phyloP scores from a whole-genome alignment of 2,888 invertebrate species.

The Pardosa pseudoannulata region DNA sequence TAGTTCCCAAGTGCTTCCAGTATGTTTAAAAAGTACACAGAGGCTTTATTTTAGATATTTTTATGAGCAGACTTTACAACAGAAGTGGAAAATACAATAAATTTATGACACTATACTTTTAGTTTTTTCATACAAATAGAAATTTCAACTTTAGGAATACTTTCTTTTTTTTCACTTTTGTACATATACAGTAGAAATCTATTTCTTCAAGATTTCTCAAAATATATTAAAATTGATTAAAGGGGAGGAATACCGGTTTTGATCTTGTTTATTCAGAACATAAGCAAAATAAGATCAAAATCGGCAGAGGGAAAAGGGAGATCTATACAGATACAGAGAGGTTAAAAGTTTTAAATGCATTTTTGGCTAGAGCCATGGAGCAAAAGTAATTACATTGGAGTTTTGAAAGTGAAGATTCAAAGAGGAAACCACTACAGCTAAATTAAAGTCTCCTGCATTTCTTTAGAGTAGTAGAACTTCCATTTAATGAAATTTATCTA shows the following conservation, averaged over 20 bases:
- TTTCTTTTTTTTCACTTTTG: slow-evolving; percentile 62
- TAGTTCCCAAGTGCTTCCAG: not conserved
- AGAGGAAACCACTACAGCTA: slow-evolving; percentile 56
- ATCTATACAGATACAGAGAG: slow-evolving; percentile 64
- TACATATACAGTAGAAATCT: slow-evolving; percentile 72
- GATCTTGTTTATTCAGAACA: slow-evolving; percentile 26
- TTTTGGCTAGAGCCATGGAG: slow-evolving; percentile 69
- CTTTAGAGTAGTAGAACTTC: not conserved
- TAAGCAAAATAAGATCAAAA: slow-evolving; percentile 32
- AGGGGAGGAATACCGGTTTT: slow-evolving; percentile 41
- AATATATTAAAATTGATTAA: slow-evolving; percentile 72
- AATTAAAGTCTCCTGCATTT: not conserved
- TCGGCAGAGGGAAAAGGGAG: slow-evolving; percentile 20
- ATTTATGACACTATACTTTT: slow-evolving; percentile 71
- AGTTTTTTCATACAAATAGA: slow-evolving; percentile 73
- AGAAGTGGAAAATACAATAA: slow-evolving; percentile 73
- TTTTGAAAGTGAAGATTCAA: slow-evolving; percentile 59
- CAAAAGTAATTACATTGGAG: slow-evolving; percentile 61
- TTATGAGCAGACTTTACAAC: slow-evolving; percentile 72
- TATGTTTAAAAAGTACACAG: slow-evolving; percentile 10
- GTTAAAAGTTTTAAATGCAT: slow-evolving; percentile 72
- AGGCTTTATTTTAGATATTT: slow-evolving; percentile 57
- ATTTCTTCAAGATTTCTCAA: slow-evolving; percentile 68
- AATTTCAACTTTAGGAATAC: slow-evolving; percentile 71
- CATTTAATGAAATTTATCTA: not conserved